A percentile compares a stretch with the other conserved stretches of the same genome.
Evolutionary conservation across 2,113 vertebrate species (phyloP).

Genomic region (Sylvicapra grimmia): DNA sequence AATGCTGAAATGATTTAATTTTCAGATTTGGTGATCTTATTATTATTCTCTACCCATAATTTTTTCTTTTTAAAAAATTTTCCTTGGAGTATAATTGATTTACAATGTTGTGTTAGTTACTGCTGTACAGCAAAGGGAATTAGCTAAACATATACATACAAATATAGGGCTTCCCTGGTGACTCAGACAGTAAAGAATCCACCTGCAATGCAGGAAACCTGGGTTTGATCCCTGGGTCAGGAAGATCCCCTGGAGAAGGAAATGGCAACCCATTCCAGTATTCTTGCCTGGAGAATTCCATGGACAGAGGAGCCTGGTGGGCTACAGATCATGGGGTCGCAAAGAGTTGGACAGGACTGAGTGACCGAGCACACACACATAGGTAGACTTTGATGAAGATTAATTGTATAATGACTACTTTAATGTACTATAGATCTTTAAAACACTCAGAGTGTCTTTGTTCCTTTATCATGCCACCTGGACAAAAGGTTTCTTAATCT

Average conservation of each 20-base stretch:
- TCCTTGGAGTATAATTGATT: not conserved
- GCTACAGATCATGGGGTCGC: not conserved
- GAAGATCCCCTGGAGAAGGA: not conserved
- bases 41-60: not conserved
- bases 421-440: not conserved
- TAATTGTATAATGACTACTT: not conserved
- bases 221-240: not conserved
- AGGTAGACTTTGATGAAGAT: not conserved
- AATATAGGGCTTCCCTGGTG: not conserved
- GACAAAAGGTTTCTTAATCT: not conserved
- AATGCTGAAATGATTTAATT: not conserved
- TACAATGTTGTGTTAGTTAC: not conserved
- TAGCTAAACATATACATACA: not conserved
- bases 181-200: not conserved
- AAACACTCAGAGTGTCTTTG: not conserved
- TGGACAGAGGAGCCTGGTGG: not conserved
- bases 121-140: not conserved
- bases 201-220: not conserved
- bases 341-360: not conserved
- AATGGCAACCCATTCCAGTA: not conserved
- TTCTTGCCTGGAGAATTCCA: not conserved
- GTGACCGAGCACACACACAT: not conserved
- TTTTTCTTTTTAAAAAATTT: not conserved
- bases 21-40: not conserved
- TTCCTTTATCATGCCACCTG: not conserved